Evolutionary conservation across 1,140 invertebrate genomes (phyloP).

Genomic region (Brachionus manjavacas): DNA sequence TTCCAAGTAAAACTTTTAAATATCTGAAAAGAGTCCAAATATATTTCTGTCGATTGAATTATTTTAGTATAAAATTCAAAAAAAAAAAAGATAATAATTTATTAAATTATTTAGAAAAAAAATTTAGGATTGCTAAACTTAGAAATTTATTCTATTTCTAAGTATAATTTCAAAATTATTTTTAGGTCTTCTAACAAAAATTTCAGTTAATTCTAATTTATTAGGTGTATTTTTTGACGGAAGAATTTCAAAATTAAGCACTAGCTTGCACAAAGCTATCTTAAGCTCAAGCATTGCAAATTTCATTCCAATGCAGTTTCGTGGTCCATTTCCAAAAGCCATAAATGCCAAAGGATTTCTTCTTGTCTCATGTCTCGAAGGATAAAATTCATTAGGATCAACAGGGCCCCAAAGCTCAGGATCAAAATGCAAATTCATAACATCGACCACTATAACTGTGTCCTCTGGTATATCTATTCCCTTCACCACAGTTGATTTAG

Average conservation of each 20-base stretch:
- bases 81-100: too few relatives aligned
- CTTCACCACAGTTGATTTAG: constrained; percentile 47
- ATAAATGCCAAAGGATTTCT: constrained; percentile 49
- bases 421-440: constrained; percentile 54
- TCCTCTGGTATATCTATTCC: constrained; percentile 51
- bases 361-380: constrained; percentile 49
- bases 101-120: too few relatives aligned
- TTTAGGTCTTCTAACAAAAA: neutral
- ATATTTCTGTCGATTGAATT: too few relatives aligned
- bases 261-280: constrained; percentile 45
- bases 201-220: constrained; percentile 42
- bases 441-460: constrained; percentile 51
- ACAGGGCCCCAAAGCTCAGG: constrained; percentile 50
- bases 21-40: too few relatives aligned
- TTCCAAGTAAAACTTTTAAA: too few relatives aligned
- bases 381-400: constrained; percentile 48
- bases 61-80: too few relatives aligned
- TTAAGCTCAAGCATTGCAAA: constrained; percentile 53
- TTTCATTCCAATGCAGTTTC: constrained; percentile 54
- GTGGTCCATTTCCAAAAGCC: constrained; percentile 54
- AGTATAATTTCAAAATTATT: neutral
- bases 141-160: neutral
- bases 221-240: constrained; percentile 12
- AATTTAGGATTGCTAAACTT: neutral
- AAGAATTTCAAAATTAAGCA: constrained; percentile 40